Conservation (phyloP, 1,140 invertebrate genomes). For the Hycleus phaleratus region DNA sequence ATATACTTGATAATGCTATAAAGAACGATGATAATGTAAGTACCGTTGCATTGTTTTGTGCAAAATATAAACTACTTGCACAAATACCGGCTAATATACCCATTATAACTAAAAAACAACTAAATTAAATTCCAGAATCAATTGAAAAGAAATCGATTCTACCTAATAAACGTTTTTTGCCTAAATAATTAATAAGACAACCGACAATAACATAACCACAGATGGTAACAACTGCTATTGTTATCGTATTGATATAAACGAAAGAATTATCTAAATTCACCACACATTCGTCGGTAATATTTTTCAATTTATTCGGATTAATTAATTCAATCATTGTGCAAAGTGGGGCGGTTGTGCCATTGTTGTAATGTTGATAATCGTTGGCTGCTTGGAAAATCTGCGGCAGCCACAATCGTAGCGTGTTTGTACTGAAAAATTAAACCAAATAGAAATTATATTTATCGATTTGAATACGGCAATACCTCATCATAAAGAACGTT, state of each 20-base stretch:
- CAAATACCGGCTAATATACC: constrained; percentile 2
- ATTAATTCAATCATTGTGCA: constrained; percentile 27
- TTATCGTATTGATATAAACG: constrained; percentile 36
- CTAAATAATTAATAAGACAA: constrained; percentile 38
- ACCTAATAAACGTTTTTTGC: constrained; percentile 33
- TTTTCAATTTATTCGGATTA: constrained; percentile 2
- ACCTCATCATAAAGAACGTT: constrained; percentile 26
- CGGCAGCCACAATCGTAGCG: constrained; percentile 52
- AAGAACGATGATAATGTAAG: constrained; percentile 21
- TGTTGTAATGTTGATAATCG: constrained; percentile 24
- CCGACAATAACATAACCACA: constrained; percentile 41
- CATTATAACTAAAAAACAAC: too few species aligned
- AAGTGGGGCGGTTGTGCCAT: constrained; percentile 14
- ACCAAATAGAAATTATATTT: not conserved
- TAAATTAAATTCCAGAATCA: too few species aligned
- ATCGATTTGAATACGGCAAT: not conserved
- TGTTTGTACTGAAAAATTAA: constrained; percentile 41
- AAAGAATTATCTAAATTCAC: constrained; percentile 19
- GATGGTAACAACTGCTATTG: constrained; percentile 39
- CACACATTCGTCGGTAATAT: constrained; percentile 2
- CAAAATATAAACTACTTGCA: constrained; percentile 24
- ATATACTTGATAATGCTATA: constrained; percentile 23
- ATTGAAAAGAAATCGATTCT: constrained; percentile 8
- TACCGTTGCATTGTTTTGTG: constrained; percentile 18
- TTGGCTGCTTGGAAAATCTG: constrained; percentile 52